Evolutionary conservation across 2,888 invertebrate genomes (phyloP), one percentile per base, ranked within the genome.

Genomic region (Ophioninae sp.): DNA sequence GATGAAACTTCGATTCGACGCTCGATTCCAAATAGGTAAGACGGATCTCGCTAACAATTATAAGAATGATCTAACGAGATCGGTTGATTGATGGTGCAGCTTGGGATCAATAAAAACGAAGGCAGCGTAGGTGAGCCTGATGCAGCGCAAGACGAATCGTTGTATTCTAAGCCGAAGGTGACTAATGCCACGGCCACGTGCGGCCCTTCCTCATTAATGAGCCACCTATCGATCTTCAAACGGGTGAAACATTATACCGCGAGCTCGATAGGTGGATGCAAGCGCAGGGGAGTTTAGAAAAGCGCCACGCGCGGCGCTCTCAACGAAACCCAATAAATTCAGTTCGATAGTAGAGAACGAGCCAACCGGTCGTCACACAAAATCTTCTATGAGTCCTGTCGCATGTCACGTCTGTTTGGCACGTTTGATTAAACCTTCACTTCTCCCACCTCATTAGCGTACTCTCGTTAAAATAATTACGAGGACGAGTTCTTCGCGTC

Each of bases 141-240:
- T 61, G 61, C 59, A 65, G 21, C 64, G 56, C 23, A 56, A 80
- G 68, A 80, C 79, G 76, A 77, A 80, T 80, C 70, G 73, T 80
- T 72, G 76, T 73, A 77, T 80, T 80, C 76, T 69, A 77, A 83
- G 68, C 72, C 50, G 73, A 73, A 80, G 73, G 80, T 83, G 83
- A 83, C 83, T 83, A 77, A 83, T 77, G 76, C 76, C 68, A 79
- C 64, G 72, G 56, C 69, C 37, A 39, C 67, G 56, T 67, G 56
- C 20, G 61, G 56, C 68, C 67, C 80, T 80, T 76, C 73, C 83
- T 80, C 65, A 73, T 77, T 72, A 39, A 77, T 44, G 69, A 67
- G 39, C 75, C 50, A 10, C 37, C 44, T 59, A 50, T 72, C 10
- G 23, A 37, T 82, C 59, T 72, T 23, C 44, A 20, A 72, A 65